These are phyloP conservation scores for Gonioctena quinquepunctata DNA, from an alignment of 1,140 invertebrate species.

Conservation along the genomic window DNA sequence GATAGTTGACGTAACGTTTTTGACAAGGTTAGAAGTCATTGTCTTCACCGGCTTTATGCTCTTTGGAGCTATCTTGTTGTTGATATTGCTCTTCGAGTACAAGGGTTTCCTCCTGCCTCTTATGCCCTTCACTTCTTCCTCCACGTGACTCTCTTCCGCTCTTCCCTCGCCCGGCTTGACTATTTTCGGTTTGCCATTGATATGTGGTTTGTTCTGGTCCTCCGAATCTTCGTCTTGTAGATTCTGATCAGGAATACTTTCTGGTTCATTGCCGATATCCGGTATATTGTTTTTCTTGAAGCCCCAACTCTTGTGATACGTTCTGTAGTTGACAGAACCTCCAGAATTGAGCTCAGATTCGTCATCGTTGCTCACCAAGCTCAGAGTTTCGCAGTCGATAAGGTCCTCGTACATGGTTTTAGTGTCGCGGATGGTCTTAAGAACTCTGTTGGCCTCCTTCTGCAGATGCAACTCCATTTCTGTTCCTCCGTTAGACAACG, in stretches of 20 bases:
- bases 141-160: neutral
- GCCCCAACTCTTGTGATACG: constrained; percentile 53
- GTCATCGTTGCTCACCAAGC: constrained; percentile 70
- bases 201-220: constrained; percentile 50
- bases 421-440: constrained; percentile 59
- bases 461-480: constrained; percentile 59
- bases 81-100: constrained; percentile 59
- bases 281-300: constrained; percentile 37
- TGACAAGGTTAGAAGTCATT: constrained; percentile 44
- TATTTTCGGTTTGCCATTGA: constrained; percentile 60
- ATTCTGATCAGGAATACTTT: neutral
- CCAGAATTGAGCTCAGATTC: constrained; percentile 58
- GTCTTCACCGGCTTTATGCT: constrained; percentile 40
- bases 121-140: constrained; percentile 53
- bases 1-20: constrained; percentile 42
- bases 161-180: constrained; percentile 60
- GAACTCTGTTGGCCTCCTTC: constrained; percentile 60
- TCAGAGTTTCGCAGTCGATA: constrained; percentile 69
- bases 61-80: constrained; percentile 35
- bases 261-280: constrained; percentile 9
- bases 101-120: constrained; percentile 75
- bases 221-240: constrained; percentile 40
- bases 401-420: constrained; percentile 56
- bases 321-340: constrained; percentile 54
- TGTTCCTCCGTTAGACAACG: constrained; percentile 1